These are phyloP conservation scores for Nebria salina DNA, from an alignment of 2,888 invertebrate genomes.

Conservation along the genomic window DNA sequence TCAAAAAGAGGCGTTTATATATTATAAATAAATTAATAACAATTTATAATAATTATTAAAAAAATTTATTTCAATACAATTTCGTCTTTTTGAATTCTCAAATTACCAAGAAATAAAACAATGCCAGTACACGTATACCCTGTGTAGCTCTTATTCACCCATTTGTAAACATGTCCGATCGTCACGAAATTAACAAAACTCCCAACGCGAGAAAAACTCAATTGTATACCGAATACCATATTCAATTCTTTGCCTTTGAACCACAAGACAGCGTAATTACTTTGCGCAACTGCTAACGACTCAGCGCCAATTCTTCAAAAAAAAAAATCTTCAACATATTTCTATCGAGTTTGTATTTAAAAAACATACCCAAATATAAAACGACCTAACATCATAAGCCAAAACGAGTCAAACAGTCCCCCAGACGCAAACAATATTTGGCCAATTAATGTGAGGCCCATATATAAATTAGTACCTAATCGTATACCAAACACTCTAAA, in stretches of 20 bases:
- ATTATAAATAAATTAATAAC: neutral
- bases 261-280: slow-evolving; percentile 97
- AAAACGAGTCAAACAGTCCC: slow-evolving; percentile 79
- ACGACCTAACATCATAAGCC: slow-evolving; percentile 91
- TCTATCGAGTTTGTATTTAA: slow-evolving; percentile 12
- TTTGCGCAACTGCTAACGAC: slow-evolving; percentile 95
- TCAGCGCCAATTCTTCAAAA: slow-evolving; percentile 88
- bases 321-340: neutral
- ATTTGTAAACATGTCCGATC: slow-evolving; percentile 90
- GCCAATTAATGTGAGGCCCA: slow-evolving; percentile 85
- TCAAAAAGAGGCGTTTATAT: neutral
- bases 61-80: too few species aligned
- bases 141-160: slow-evolving; percentile 72
- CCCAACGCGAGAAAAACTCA: slow-evolving; percentile 94
- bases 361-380: slow-evolving; percentile 90
- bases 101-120: slow-evolving; percentile 76
- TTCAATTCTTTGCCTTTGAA: slow-evolving; percentile 97
- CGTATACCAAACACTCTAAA: slow-evolving; percentile 91
- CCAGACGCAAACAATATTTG: slow-evolving; percentile 91
- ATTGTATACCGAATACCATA: slow-evolving; percentile 96
- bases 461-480: slow-evolving; percentile 90
- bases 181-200: slow-evolving; percentile 94
- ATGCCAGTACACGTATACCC: slow-evolving; percentile 80
- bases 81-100: neutral
- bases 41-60: too few species aligned